Base-by-base conservation (phyloP, 53 echinoderm and acorn worm species). In the Actinopyga echinites region DNA sequence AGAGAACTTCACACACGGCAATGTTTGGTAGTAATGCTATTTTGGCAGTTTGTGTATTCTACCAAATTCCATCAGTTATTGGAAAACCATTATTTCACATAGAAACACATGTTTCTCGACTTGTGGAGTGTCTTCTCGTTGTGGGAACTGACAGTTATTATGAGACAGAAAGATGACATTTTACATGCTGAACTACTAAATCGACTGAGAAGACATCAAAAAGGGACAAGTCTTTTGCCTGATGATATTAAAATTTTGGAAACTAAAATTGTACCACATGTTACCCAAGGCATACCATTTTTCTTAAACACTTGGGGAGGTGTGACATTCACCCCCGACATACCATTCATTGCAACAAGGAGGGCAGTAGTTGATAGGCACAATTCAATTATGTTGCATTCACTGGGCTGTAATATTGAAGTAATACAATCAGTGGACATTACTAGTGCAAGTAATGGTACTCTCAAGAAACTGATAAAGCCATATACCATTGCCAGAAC, bases 101-200 rank as follows among this genome's bases (percentile, higher is more conserved):
- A 67, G 83, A 43, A 53, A 83, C 21, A 20, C n/a, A 66, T 53
- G 55, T 67, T 55, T 79, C 43, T 45, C 34, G 88, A 32, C 86
- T 91, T 88, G 85, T 85, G 66, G 83, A 79, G 56, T 60, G 77
- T 77, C 84, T 93, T 80, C 58, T 82, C 33, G 30, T 60, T 54
- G 36, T 68, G 85, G 21, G 83, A 91, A 73, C 68, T 93, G 20
- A 77, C 81, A 56, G 35, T 83, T 55, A 82, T 93, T 21, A 93
- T 91, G 91, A 82, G 93, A 71, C 90, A 93, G 82, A 89, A 89
- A 63, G 93, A 93, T 61, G 90, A 90, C 79, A 31, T 29, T 26
- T 24, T 56, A 32, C 85, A 83, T 85, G 90, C 93, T 26, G 5
- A 74, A 25, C 38, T 75, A 32, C 57, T 79, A 40, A 88, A 93